A percentile compares a stretch with the other conserved stretches of the same genome.
phyloP scores from a whole-genome alignment of 2,113 vertebrate genomes.

The Takifugu bimaculatus region DNA sequence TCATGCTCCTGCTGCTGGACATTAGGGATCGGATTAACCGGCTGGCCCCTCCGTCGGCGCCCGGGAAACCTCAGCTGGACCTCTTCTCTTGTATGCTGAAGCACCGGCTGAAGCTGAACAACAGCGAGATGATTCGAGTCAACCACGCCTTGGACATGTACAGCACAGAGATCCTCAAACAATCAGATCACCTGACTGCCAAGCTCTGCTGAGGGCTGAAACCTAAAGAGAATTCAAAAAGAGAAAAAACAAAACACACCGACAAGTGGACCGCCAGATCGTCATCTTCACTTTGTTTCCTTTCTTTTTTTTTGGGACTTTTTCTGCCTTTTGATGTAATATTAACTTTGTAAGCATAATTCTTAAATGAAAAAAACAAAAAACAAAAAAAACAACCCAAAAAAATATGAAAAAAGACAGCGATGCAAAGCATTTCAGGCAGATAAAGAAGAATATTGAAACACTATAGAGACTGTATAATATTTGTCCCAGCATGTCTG shows the following conservation, averaged over 20 bases:
- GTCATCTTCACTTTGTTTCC: conserved; percentile 49
- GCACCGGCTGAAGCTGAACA: conserved; percentile 96
- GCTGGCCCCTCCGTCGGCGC: conserved; percentile 91
- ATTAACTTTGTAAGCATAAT: conserved; percentile 94
- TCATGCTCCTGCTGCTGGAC: conserved; percentile 96
- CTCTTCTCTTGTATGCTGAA: conserved; percentile 99
- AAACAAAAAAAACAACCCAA: conserved; percentile 40
- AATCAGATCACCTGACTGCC: conserved; percentile 95
- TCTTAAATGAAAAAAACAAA: conserved; percentile 74
- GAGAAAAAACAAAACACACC: conserved; percentile 31
- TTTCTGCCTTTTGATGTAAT: conserved; percentile 81
- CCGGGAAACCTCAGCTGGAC: conserved; percentile 96
- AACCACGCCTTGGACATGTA: conserved; percentile 99
- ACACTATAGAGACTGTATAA: conserved; percentile 76
- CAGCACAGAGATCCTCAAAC: conserved; percentile 99
- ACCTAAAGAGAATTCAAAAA: conserved; percentile 30
- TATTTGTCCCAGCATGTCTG: conserved; percentile 91
- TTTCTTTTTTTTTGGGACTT: conserved; percentile 68
- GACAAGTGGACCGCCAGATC: conserved; percentile 48
- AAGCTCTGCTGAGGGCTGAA: conserved; percentile 88
- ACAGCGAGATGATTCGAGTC: conserved; percentile 97
- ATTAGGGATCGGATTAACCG: conserved; percentile 98
- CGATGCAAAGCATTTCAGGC: conserved; percentile 67
- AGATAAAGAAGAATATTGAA: conserved; percentile 66
- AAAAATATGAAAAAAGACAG: conserved; percentile 27